These are phyloP conservation scores for Scrobipalpa costella DNA, from an alignment of 2,888 invertebrate species.

Conservation along the genomic window DNA sequence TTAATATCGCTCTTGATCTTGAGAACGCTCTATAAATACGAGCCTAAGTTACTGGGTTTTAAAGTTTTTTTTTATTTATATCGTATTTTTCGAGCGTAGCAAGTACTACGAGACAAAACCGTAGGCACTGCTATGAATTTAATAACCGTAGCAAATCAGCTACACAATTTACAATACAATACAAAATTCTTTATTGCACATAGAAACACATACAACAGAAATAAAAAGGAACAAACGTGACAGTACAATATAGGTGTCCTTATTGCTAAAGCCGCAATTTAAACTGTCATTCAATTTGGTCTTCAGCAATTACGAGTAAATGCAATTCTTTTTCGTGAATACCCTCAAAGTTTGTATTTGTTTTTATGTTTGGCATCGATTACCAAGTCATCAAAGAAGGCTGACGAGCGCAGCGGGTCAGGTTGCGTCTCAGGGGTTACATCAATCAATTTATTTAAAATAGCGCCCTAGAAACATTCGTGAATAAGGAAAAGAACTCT, in stretches of 20 bases:
- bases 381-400: neutral
- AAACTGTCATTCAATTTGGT: neutral
- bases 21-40: too few relatives aligned
- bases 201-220: too few relatives aligned
- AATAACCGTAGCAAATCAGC: neutral
- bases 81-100: neutral
- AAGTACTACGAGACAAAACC: neutral
- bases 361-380: neutral
- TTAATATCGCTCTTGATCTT: too few relatives aligned
- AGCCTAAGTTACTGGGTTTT: too few relatives aligned
- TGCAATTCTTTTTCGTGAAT: neutral
- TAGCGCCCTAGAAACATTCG: neutral
- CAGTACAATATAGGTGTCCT: too few relatives aligned
- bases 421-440: conserved; percentile 6
- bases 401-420: neutral
- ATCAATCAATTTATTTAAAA: conserved; percentile 5
- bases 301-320: too few relatives aligned
- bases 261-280: too few relatives aligned
- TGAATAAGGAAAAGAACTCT: neutral
- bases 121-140: neutral
- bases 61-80: neutral
- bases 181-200: too few relatives aligned
- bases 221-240: too few relatives aligned
- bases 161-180: too few relatives aligned
- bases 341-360: neutral